These are phyloP conservation scores for Scortum barcoo DNA, from an alignment of 2,113 vertebrate species.

Conservation along the genomic window DNA sequence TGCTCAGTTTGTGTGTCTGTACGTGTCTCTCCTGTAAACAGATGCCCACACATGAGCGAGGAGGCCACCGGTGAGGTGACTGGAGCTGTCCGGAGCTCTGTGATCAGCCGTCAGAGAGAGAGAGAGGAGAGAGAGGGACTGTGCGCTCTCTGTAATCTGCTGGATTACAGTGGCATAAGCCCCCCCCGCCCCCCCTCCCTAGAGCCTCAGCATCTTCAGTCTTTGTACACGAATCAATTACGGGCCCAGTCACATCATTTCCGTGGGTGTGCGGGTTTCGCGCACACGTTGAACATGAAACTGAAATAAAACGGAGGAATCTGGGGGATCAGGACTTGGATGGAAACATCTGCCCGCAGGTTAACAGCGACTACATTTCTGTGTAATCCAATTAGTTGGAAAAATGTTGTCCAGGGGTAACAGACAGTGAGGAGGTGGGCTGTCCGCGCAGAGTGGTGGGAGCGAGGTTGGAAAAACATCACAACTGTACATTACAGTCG, in stretches of 20 bases:
- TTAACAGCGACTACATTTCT: slow-evolving; percentile 50
- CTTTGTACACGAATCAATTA: slow-evolving; percentile 70
- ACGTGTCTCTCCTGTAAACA: slow-evolving; percentile 9
- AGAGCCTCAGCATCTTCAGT: slow-evolving; percentile 67
- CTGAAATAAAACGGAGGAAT: slow-evolving; percentile 1
- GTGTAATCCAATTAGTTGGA: slow-evolving; percentile 43
- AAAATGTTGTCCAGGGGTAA: background rate
- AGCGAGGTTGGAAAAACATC: too few species aligned
- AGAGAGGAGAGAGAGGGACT: slow-evolving; percentile 21
- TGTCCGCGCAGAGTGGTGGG: too few species aligned
- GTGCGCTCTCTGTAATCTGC: slow-evolving; percentile 63
- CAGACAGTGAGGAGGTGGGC: background rate
- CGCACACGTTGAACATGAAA: slow-evolving; percentile 37
- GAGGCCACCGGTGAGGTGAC: slow-evolving; percentile 59
- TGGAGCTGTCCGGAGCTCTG: slow-evolving; percentile 53
- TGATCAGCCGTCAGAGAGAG: slow-evolving; percentile 55
- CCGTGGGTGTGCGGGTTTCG: background rate
- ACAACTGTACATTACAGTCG: too few species aligned
- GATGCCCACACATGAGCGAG: slow-evolving; percentile 42
- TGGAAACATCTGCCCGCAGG: slow-evolving; percentile 38
- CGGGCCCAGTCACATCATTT: slow-evolving; percentile 42
- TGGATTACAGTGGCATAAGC: slow-evolving; percentile 61
- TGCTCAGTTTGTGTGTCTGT: background rate
- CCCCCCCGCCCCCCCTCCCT: slow-evolving; percentile 38
- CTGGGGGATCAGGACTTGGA: slow-evolving; percentile 26